phyloP scores from a whole-genome alignment of 1,140 invertebrate genomes.

The Penaeus japonicus region DNA sequence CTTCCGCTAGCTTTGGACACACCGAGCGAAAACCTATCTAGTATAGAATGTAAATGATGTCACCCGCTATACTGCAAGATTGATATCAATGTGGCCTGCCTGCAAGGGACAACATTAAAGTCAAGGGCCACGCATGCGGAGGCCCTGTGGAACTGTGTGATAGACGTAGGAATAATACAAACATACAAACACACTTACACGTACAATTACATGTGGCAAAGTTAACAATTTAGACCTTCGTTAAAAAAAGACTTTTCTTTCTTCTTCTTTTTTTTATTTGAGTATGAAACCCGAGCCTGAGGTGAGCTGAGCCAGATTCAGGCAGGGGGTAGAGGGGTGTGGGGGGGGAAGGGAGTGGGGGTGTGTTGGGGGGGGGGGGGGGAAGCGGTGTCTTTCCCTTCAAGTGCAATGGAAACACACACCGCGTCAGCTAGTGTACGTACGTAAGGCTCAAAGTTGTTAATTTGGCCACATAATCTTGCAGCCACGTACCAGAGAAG shows the following conservation, averaged over 20 bases:
- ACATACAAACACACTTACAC: conserved; percentile 57
- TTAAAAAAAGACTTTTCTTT: not conserved
- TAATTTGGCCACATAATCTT: conserved; percentile 33
- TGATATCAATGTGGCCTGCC: conserved; percentile 47
- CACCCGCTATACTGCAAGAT: conserved; percentile 45
- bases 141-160: conserved; percentile 51
- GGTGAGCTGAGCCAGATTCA: too few species aligned
- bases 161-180: conserved; percentile 53
- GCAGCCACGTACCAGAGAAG: not conserved
- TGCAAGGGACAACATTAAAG: conserved; percentile 44
- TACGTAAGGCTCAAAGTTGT: conserved; percentile 17
- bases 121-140: conserved; percentile 35
- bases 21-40: conserved; percentile 28
- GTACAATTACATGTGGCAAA: conserved; percentile 44
- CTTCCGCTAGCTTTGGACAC: conserved; percentile 46
- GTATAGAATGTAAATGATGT: conserved; percentile 36
- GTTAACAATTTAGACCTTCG: conserved; percentile 19
- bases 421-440: too few species aligned
- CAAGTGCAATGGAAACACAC: too few species aligned
- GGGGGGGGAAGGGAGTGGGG: not conserved
- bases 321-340: not conserved
- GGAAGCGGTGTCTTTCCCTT: too few species aligned
- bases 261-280: too few species aligned
- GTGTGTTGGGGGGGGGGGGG: not conserved
- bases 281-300: too few species aligned